Base-by-base conservation (phyloP, 2,797 vertebrate genomes). In the Phylloscopus collybita region DNA sequence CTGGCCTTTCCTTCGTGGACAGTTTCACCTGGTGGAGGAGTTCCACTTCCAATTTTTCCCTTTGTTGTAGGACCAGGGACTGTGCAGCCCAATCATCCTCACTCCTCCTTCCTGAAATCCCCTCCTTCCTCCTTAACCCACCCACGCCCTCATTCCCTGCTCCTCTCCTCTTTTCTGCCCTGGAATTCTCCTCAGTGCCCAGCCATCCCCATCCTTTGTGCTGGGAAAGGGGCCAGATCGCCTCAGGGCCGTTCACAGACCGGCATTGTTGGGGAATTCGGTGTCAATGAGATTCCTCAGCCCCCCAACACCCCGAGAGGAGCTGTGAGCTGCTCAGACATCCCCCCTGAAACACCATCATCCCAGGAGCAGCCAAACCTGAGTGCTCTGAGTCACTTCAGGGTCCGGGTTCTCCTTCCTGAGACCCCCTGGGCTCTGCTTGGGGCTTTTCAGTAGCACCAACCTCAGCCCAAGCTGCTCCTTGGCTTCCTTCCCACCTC, bases 11-110 rank as follows among this genome's bases (percentile, higher is more conserved):
- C 56, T 10, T 1, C 60, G 0, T 29, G 56, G 45, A 1, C 38
- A 9, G 3, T 73, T 72, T 20, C 4, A 29, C 29, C n/a, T 2
- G 4, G 19, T 1, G 1, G 25, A 32, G 38, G 45, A 50, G 80
- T 34, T 34, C 8, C 34, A 34, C 34, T 34, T 34, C 38, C 7
- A 40, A 15, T 32, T 45, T 71, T n/a, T 44, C 29, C n/a, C 34
- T 64, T 2, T 3, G 0, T 21, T 34, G 1, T 1, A 17, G 49
- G 54, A 36, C 9, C 1, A 0, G 49, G 22, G 34, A 72, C 20
- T 53, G 53, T 78, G 9, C 32, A 26, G 13, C 12, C 67, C 59
- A 36, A 1, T 69, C 59, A 9, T 11, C 34, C n/a, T 53, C 51
- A 6, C n/a, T 19, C 32, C n/a, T 47, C 38, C 54, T 50, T 67